Conservation (phyloP, 2,797 vertebrate genomes). For the Macroramphosus scolopax region DNA sequence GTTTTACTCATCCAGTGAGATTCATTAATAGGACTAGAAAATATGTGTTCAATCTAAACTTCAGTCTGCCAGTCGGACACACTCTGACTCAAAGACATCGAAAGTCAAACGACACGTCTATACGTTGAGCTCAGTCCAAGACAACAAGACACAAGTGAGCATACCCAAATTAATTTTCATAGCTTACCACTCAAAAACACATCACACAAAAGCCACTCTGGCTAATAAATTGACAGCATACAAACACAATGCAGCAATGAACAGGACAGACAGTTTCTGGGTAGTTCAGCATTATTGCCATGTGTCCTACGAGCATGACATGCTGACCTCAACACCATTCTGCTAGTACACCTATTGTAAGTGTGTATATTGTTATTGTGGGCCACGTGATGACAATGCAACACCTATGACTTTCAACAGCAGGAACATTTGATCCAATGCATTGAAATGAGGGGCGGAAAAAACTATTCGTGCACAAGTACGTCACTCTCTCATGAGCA, state of each 20-base stretch:
- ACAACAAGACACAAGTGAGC: slow-evolving; percentile 26
- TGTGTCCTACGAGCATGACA: no score
- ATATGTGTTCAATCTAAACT: slow-evolving; percentile 8
- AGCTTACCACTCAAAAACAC: slow-evolving; percentile 32
- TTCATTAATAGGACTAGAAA: slow-evolving; percentile 1
- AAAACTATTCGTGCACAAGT: slow-evolving; percentile 1
- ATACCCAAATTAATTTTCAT: slow-evolving; percentile 10
- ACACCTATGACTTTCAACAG: slow-evolving; percentile 8
- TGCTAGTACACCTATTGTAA: neutral
- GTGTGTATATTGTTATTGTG: slow-evolving; percentile 12
- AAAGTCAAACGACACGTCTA: slow-evolving; percentile 1
- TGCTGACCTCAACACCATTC: slow-evolving; percentile 3
- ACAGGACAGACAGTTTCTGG: slow-evolving; percentile 14
- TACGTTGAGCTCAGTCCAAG: slow-evolving; percentile 6
- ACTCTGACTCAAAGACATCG: slow-evolving; percentile 2
- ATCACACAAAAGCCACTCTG: no score
- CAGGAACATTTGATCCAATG: slow-evolving; percentile 21
- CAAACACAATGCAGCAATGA: no score
- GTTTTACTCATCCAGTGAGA: slow-evolving; percentile 6
- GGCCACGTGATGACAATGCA: slow-evolving; percentile 27
- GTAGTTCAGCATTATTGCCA: slow-evolving; percentile 7
- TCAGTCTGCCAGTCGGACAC: slow-evolving; percentile 8
- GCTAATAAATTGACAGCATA: no score
- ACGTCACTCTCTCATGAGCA: slow-evolving; percentile 5
- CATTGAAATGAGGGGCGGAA: slow-evolving; percentile 25